Evolutionary conservation across 2,113 vertebrate genomes (phyloP).

Genomic region (Acrocephalus kingi): DNA sequence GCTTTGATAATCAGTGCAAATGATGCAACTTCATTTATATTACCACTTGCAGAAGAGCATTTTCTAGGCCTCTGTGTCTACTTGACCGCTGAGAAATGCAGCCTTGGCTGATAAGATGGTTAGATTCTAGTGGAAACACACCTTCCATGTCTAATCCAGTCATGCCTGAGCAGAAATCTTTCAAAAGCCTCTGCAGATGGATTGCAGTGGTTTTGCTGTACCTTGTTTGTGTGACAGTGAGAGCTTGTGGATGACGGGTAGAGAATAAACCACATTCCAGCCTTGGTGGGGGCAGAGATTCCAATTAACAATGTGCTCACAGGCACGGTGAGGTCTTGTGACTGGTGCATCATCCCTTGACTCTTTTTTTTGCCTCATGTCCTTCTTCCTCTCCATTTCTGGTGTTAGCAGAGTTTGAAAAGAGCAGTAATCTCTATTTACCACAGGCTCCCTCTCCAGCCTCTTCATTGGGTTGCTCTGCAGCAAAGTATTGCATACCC

Average conservation of each 20-base stretch:
- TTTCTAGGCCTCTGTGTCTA: background rate
- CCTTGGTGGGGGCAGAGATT: background rate
- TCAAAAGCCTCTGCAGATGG: conserved; percentile 13
- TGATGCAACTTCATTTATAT: conserved; percentile 21
- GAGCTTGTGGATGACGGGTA: background rate
- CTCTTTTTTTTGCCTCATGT: background rate
- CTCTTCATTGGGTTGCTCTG: background rate
- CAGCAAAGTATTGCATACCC: background rate
- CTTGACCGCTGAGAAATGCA: conserved; percentile 42
- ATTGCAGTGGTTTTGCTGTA: background rate
- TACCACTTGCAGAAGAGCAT: conserved; percentile 11
- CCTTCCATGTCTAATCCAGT: background rate
- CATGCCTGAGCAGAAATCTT: conserved; percentile 17
- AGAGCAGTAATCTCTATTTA: background rate
- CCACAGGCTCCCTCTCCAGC: background rate
- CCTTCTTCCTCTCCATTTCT: background rate
- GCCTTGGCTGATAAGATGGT: background rate
- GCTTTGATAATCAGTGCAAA: conserved; percentile 6
- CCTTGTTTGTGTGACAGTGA: background rate
- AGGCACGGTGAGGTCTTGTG: background rate
- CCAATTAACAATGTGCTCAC: background rate
- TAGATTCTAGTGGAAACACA: conserved; percentile 9
- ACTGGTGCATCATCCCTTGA: background rate
- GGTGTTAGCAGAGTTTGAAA: background rate
- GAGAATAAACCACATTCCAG: conserved; percentile 40